Evolutionary conservation across 92 coral and sea anemone species (phyloP), one percentile per base, ranked within the genome.

Genomic region (Parazoanthus darwini): DNA sequence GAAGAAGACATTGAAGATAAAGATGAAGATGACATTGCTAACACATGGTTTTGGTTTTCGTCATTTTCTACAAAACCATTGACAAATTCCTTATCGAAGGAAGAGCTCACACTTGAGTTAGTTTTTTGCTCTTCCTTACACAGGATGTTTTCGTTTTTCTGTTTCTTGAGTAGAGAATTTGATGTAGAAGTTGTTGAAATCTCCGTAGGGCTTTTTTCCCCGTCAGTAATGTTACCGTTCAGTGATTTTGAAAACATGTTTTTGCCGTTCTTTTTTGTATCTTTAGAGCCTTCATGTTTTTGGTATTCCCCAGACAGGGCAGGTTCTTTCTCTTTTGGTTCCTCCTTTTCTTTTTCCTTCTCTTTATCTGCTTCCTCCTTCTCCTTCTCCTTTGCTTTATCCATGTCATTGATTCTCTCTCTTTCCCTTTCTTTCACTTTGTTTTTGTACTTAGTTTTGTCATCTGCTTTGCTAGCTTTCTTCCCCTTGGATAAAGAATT

Each of bases 21-120:
- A 46, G 79, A 81, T 5, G 91, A 91, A 46, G 90, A 75, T 36
- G 94, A 86, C 74, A 88, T 38, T 33, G 89, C 71, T 51, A 71
- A 84, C 59, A 72, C 38, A 44, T 72, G 79, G 79, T 84, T 84
- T 63, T 71, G 78, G 46, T 84, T 71, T 73, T 84, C 87, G 44
- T 84, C 79, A 18, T 71, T 84, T 72, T 75, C 87, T 14, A 84
- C 33, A 70, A 70, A 84, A 48, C 43, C 75, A 71, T 71, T 70
- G 29, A 25, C 87, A 70, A n/a, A 78, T 84, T 84, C 79, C 51
- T 46, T 84, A 16, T 84, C 87, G 44, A 82, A 76, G 80, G 50
- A 82, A 26, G 86, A 65, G 38, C 54, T 65, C 63, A 14, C 51
- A 71, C 2, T 46, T 71, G 46, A 84, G 44, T 73, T 84, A 71